A percentile compares a stretch with the other conserved stretches of the same genome.
Evolutionary conservation across 23 tunicate genomes (phyloP).

Genomic region (Halocynthia roretzi): DNA sequence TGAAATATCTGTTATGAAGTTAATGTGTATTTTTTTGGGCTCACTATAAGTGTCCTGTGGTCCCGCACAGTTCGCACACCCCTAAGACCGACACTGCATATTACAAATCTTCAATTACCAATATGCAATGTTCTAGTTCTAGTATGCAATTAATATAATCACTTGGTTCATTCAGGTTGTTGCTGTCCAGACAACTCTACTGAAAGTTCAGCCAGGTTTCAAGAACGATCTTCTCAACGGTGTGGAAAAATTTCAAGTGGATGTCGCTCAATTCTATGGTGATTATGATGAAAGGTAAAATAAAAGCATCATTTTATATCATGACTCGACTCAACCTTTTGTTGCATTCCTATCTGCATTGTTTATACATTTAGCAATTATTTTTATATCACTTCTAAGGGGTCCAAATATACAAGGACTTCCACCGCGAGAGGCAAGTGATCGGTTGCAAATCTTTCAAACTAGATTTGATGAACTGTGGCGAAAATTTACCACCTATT

Average conservation of each 20-base stretch:
- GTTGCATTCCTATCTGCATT: neutral
- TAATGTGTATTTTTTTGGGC: neutral
- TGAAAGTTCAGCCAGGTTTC: constrained; percentile 91
- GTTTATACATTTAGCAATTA: neutral
- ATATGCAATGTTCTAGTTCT: too few relatives aligned
- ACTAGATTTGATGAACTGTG: constrained; percentile 89
- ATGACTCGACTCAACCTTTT: neutral
- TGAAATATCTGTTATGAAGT: too few relatives aligned
- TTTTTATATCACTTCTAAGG: constrained; percentile 2
- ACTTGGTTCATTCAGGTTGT: constrained; percentile 31
- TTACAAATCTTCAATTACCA: too few relatives aligned
- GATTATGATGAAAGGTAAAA: constrained; percentile 73
- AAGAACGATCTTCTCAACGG: constrained; percentile 65
- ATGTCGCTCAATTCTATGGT: constrained; percentile 71
- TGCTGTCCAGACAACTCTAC: constrained; percentile 68
- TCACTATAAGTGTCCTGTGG: neutral
- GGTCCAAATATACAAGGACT: constrained; percentile 96
- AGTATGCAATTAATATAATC: neutral
- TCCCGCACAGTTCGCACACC: too few relatives aligned
- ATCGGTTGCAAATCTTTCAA: constrained; percentile 89
- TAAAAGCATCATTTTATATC: neutral
- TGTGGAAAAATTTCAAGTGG: constrained; percentile 87
- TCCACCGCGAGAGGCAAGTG: constrained; percentile 94
- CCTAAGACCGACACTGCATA: too few relatives aligned
- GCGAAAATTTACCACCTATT: constrained; percentile 86